phyloP scores from a whole-genome alignment of 2,888 invertebrate species.

The Agrotis exclamationis region DNA sequence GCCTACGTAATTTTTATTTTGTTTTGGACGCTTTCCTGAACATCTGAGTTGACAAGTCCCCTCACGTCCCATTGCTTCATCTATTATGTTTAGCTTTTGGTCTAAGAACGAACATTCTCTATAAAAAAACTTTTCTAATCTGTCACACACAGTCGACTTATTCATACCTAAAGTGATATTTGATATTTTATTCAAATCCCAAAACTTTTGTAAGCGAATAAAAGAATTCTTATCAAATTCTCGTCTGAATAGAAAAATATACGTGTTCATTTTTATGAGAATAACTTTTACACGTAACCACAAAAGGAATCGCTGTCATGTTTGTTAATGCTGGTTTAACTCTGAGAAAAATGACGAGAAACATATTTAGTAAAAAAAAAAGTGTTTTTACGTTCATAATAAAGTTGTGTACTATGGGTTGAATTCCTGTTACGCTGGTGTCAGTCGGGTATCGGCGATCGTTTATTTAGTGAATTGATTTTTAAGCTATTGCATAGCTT shows the following conservation, averaged over 20 bases:
- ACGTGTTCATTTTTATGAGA: slow-evolving; percentile 42
- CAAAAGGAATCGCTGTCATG: slow-evolving; percentile 14
- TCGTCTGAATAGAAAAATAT: slow-evolving; percentile 47
- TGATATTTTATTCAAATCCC: slow-evolving; percentile 30
- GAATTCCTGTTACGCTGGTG: too few species aligned
- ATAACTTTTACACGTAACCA: slow-evolving; percentile 36
- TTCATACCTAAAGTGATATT: slow-evolving; percentile 22
- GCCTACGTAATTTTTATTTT: too few species aligned
- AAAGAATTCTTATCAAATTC: slow-evolving; percentile 46
- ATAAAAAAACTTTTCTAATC: slow-evolving; percentile 15
- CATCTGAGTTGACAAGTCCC: neutral
- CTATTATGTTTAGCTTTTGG: neutral
- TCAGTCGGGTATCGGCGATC: too few species aligned
- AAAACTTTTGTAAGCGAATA: slow-evolving; percentile 45
- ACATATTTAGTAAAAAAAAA: too few species aligned
- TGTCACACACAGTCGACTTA: slow-evolving; percentile 30
- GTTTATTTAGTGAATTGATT: too few species aligned
- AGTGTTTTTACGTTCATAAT: too few species aligned
- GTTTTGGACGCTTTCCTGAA: too few species aligned
- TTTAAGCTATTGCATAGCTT: too few species aligned
- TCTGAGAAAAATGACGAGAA: slow-evolving; percentile 7
- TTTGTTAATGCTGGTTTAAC: slow-evolving; percentile 16
- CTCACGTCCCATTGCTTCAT: neutral
- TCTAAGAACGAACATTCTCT: neutral
- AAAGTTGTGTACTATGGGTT: too few species aligned